phyloP scores from a whole-genome alignment of 2,113 vertebrate genomes.

The Odocoileus hemionus region DNA sequence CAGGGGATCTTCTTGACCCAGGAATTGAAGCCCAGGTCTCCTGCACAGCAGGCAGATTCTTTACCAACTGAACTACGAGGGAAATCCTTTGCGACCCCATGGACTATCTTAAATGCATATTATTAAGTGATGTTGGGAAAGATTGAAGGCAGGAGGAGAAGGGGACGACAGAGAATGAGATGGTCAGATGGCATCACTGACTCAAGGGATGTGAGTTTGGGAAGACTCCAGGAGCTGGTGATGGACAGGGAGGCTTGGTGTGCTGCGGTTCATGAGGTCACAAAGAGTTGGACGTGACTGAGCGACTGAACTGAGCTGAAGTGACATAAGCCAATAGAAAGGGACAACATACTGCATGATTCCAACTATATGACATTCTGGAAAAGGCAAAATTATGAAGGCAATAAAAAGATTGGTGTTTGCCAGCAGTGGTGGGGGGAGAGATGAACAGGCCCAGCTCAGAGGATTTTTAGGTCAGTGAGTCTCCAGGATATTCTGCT shows the following conservation, averaged over 20 bases:
- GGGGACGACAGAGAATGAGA: too few relatives aligned
- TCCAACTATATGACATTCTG: background rate
- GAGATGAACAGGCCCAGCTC: background rate
- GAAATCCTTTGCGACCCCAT: background rate
- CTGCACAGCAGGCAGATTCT: background rate
- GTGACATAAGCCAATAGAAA: background rate
- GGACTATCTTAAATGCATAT: background rate
- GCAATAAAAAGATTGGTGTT: background rate
- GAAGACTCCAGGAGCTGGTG: rapidly evolving
- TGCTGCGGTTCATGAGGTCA: too few relatives aligned
- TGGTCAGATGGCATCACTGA: too few relatives aligned
- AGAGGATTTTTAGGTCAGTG: background rate
- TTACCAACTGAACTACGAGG: background rate
- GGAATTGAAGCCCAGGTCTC: background rate
- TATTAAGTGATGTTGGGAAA: background rate
- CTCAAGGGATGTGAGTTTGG: too few relatives aligned
- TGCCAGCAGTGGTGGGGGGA: too few relatives aligned
- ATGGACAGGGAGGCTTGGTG: too few relatives aligned
- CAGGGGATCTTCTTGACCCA: rapidly evolving
- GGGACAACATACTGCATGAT: background rate
- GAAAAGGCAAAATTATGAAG: background rate
- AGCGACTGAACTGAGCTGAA: too few relatives aligned
- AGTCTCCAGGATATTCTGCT: background rate
- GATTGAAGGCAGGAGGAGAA: too few relatives aligned
- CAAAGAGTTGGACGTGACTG: too few relatives aligned